phyloP scores from a whole-genome alignment of 2,797 vertebrate species.

The Squalus acanthias region DNA sequence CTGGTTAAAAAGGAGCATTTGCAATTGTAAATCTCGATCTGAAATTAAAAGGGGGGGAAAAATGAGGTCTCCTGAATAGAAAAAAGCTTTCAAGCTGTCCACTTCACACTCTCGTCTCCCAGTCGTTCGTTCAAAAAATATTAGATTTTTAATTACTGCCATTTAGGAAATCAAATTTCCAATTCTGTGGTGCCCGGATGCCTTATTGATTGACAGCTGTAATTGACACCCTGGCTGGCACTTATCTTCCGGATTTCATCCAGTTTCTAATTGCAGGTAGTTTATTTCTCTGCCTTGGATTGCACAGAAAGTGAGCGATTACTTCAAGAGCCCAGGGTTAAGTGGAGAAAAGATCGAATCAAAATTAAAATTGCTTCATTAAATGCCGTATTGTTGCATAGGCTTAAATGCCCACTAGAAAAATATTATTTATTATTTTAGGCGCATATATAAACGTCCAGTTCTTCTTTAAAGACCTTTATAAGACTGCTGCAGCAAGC shows the following conservation, averaged over 20 bases:
- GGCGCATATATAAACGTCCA: constrained; percentile 71
- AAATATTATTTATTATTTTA: constrained; percentile 78
- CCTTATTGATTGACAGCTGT: constrained; percentile 93
- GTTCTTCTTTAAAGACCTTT: constrained; percentile 47
- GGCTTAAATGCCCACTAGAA: constrained; percentile 76
- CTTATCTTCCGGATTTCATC: constrained; percentile 86
- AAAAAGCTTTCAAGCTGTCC: constrained; percentile 62
- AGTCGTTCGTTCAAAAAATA: constrained; percentile 61
- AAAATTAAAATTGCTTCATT: constrained; percentile 93
- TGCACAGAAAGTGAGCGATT: constrained; percentile 78
- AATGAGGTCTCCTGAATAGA: constrained; percentile 56
- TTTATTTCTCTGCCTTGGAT: constrained; percentile 64
- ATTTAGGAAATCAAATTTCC: constrained; percentile 94
- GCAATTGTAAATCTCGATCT: constrained; percentile 46
- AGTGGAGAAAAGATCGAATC: constrained; percentile 83
- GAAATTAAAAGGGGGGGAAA: constrained; percentile 41
- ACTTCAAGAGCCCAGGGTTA: constrained; percentile 78
- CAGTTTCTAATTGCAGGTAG: constrained; percentile 99
- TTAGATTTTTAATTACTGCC: constrained; percentile 93
- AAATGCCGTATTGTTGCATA: constrained; percentile 79
- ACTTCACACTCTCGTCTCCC: constrained; percentile 60
- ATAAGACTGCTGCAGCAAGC: constrained; percentile 51
- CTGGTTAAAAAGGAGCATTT: constrained; percentile 51
- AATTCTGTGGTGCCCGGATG: constrained; percentile 86
- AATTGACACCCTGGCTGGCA: constrained; percentile 92